Evolutionary conservation across 1,140 invertebrate species (phyloP).

Genomic region (Hycleus phaleratus): DNA sequence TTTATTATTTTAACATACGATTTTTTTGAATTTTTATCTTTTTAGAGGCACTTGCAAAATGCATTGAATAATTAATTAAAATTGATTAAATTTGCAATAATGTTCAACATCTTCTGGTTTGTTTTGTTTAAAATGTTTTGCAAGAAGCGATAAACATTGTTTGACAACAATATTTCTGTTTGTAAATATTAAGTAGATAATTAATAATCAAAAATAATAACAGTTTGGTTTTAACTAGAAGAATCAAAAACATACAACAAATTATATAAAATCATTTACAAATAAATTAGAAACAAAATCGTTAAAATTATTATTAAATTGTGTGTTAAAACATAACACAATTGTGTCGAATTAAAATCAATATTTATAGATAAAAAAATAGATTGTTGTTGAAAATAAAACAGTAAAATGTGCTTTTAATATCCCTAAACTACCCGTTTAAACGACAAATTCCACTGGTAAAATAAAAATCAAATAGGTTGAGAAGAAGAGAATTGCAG

Average conservation of each 20-base stretch:
- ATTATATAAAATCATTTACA: constrained; percentile 11
- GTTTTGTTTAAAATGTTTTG: too few species aligned
- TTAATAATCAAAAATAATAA: not conserved
- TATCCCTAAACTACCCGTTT: constrained; percentile 18
- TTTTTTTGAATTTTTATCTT: not conserved
- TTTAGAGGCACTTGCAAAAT: not conserved
- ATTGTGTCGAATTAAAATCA: constrained; percentile 10
- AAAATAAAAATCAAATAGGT: too few species aligned
- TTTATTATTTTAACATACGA: too few species aligned
- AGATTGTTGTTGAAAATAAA: constrained; percentile 1
- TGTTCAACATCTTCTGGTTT: too few species aligned
- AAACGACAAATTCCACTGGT: constrained; percentile 3
- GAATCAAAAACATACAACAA: constrained; percentile 5
- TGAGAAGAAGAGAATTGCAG: constrained; percentile 8
- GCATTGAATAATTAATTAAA: not conserved
- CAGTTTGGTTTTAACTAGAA: not conserved
- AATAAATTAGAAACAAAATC: constrained; percentile 14
- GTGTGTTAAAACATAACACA: constrained; percentile 5
- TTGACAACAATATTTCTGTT: not conserved
- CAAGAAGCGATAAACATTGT: too few species aligned
- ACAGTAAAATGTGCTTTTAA: constrained; percentile 11
- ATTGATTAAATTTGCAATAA: not conserved
- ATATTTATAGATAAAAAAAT: constrained; percentile 13
- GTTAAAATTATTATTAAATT: constrained; percentile 1
- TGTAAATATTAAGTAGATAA: not conserved